Percentiles rank a stretch among this genome's conserved stretches.
Conservation (phyloP, 2,797 vertebrate species). For the Eutrigla gurnardus region DNA sequence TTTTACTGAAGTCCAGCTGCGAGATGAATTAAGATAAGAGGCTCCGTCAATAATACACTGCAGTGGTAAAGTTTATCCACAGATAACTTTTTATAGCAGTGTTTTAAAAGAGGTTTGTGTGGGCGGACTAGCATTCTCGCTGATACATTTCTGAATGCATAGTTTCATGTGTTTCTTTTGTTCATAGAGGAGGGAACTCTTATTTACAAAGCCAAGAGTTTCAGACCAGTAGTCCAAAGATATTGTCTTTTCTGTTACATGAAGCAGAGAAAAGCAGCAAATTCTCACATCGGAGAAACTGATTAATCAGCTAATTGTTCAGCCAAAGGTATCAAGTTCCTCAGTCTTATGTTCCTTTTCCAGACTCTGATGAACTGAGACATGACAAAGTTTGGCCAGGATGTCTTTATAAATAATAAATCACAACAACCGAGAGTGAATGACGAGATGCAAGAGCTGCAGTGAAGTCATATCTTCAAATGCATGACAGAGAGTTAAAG, state of each 20-base stretch:
- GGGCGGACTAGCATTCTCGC: accelerated
- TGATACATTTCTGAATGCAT: background rate
- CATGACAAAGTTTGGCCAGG: background rate
- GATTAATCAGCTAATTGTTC: background rate
- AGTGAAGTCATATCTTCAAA: background rate
- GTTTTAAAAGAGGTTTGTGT: background rate
- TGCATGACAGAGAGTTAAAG: background rate
- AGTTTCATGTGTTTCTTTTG: background rate
- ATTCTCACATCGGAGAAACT: background rate
- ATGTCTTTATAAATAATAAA: background rate
- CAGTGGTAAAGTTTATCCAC: background rate
- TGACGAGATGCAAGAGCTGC: background rate
- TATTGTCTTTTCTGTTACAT: background rate
- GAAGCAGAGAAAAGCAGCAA: background rate
- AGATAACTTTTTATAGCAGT: background rate
- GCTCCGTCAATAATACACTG: background rate
- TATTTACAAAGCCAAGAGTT: background rate
- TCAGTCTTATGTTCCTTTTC: background rate
- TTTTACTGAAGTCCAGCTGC: background rate
- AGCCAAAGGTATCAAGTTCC: too few species aligned
- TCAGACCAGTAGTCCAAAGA: background rate
- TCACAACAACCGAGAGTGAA: background rate
- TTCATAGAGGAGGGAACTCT: background rate
- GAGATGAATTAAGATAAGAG: slow-evolving; percentile 4
- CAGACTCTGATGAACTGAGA: background rate